Percentiles rank a stretch among this genome's conserved stretches.
Conservation (phyloP, 2,113 vertebrate species). For the Prolemur simus region DNA sequence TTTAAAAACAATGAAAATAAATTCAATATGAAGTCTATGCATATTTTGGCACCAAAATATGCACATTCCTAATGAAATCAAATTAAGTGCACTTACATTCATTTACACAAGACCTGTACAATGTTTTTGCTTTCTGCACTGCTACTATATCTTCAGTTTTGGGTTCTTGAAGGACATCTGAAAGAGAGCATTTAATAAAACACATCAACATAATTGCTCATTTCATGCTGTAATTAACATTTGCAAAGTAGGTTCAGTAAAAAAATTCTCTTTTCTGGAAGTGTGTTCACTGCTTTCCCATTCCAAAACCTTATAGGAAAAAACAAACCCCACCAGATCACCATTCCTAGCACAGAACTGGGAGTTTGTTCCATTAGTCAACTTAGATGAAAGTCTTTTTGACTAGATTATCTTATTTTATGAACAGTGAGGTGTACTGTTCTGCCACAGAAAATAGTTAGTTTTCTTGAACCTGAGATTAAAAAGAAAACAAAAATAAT, state of each 20-base stretch:
- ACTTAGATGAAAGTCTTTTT: background rate
- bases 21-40: background rate
- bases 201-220: background rate
- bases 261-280: background rate
- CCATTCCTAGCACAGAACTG: background rate
- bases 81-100: constrained; percentile 88
- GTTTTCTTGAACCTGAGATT: constrained; percentile 38
- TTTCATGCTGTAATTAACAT: background rate
- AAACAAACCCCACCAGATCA: background rate
- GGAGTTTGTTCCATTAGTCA: background rate
- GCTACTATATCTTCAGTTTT: constrained; percentile 84
- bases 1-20: constrained; percentile 69
- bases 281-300: background rate
- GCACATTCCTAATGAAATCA: background rate
- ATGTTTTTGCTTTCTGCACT: constrained; percentile 93
- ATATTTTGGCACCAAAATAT: background rate
- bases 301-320: background rate
- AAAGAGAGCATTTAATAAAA: constrained; percentile 60
- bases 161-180: constrained; percentile 91
- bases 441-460: background rate
- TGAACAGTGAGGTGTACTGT: background rate
- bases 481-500: constrained; percentile 44
- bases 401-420: background rate
- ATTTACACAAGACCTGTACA: constrained; percentile 95
- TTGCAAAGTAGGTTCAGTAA: background rate